phyloP scores from a whole-genome alignment of 1,140 invertebrate genomes.

The Mactra quadrangularis region DNA sequence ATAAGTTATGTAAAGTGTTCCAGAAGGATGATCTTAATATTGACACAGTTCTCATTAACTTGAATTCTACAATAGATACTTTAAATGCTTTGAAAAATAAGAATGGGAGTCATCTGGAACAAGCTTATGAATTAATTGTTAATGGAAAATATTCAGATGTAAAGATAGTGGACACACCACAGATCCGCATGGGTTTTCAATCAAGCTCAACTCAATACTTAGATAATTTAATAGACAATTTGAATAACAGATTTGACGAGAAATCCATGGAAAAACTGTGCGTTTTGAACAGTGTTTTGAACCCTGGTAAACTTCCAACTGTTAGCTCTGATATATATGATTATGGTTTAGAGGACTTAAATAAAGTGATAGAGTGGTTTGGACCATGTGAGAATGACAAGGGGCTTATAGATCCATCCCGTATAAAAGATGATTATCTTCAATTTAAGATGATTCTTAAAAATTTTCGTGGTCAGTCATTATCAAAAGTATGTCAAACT shows the following conservation, averaged over 20 bases:
- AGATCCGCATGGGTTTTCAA: constrained; percentile 12
- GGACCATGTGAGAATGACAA: neutral
- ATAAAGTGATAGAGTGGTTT: constrained; percentile 3
- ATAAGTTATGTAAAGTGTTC: constrained; percentile 36
- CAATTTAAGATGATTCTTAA: no score
- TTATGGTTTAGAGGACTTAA: constrained; percentile 10
- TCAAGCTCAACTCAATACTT: neutral
- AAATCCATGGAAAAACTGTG: constrained; percentile 19
- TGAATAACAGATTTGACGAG: constrained; percentile 16
- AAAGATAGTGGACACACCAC: neutral
- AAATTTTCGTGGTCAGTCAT: no score
- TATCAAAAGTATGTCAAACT: no score
- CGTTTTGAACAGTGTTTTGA: neutral
- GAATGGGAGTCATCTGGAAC: neutral
- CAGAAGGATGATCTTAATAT: constrained; percentile 24
- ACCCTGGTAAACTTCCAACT: neutral
- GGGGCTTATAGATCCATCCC: neutral
- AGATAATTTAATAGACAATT: constrained; percentile 1
- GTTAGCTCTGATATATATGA: neutral
- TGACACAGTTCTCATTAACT: constrained; percentile 21
- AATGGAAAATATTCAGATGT: constrained; percentile 10
- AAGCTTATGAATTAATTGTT: neutral
- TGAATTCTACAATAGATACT: constrained; percentile 2
- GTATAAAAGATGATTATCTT: no score
- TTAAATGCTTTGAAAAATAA: neutral